Percentiles rank a stretch among this genome's conserved stretches.
phyloP scores from a whole-genome alignment of 92 coral and sea anemone species.

The Siderastrea siderea region DNA sequence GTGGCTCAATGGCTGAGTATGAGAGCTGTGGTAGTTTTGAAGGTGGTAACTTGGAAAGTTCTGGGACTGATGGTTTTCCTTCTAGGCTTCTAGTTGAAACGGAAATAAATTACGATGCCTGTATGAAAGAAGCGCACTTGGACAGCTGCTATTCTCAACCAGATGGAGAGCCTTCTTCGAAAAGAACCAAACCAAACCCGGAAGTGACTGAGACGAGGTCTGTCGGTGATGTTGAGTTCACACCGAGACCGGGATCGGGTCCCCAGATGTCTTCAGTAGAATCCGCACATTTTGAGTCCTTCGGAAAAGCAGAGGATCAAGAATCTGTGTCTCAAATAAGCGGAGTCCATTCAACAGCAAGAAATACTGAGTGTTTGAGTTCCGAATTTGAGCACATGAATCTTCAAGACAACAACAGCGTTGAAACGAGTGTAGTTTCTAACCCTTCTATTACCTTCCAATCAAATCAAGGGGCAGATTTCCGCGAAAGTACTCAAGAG shows the following conservation, averaged over 20 bases:
- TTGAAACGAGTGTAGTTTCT: background rate
- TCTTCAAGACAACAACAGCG: constrained; percentile 5
- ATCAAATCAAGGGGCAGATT: background rate
- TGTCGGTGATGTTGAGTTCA: background rate
- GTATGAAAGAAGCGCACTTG: background rate
- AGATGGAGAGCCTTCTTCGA: constrained; percentile 33
- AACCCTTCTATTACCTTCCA: background rate
- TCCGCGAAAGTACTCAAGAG: background rate
- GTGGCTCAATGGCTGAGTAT: constrained; percentile 1
- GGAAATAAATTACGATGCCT: background rate
- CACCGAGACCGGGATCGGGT: background rate
- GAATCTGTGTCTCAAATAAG: background rate
- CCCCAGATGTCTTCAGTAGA: background rate
- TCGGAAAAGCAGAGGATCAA: background rate
- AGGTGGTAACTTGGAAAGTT: background rate
- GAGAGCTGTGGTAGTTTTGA: background rate
- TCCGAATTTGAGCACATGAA: constrained; percentile 34
- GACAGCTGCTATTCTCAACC: background rate
- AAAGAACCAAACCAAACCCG: constrained; percentile 17
- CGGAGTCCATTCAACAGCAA: background rate
- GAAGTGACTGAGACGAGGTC: background rate
- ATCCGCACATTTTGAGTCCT: background rate
- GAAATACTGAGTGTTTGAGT: constrained; percentile 14
- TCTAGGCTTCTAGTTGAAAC: background rate
- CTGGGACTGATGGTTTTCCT: background rate